Evolutionary conservation across 2,888 invertebrate species (phyloP).

Genomic region (Volucella inanis): DNA sequence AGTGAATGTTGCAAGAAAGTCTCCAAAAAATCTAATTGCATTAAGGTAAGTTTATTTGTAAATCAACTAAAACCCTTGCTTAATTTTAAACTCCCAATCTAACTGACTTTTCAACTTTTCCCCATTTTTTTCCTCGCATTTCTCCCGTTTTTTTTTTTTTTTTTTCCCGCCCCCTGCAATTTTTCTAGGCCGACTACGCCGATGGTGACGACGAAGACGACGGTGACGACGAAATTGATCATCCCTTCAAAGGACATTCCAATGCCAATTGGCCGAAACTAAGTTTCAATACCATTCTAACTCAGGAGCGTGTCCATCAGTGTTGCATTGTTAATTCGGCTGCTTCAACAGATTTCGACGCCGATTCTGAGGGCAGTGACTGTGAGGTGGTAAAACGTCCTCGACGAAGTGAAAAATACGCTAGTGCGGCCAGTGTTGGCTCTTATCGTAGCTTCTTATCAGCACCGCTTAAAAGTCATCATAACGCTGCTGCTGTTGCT

Average conservation of each 20-base stretch:
- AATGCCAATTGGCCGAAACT: constrained; percentile 78
- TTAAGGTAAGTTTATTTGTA: constrained; percentile 49
- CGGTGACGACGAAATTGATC: constrained; percentile 79
- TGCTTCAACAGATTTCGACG: constrained; percentile 84
- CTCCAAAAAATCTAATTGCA: constrained; percentile 60
- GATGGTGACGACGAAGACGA: constrained; percentile 80
- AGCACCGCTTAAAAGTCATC: constrained; percentile 51
- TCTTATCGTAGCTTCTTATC: constrained; percentile 60
- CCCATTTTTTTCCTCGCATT: constrained; percentile 41
- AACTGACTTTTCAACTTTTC: constrained; percentile 34
- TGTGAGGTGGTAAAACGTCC: constrained; percentile 81
- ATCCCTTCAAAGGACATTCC: constrained; percentile 75
- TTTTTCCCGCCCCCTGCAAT: constrained; percentile 18
- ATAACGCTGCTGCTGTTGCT: constrained; percentile 43
- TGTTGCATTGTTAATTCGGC: constrained; percentile 75
- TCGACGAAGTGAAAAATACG: constrained; percentile 72
- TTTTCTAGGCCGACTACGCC: constrained; percentile 77
- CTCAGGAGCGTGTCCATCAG: constrained; percentile 73
- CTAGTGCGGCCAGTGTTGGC: constrained; percentile 63
- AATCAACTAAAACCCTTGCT: constrained; percentile 34
- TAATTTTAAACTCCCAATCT: constrained; percentile 34
- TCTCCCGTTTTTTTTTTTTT: not conserved
- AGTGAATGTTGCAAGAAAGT: constrained; percentile 52
- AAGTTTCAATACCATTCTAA: constrained; percentile 76
- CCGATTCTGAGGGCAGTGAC: constrained; percentile 85